Evolutionary conservation across 1,140 invertebrate genomes (phyloP).

Genomic region (Caenorhabditis remanei): DNA sequence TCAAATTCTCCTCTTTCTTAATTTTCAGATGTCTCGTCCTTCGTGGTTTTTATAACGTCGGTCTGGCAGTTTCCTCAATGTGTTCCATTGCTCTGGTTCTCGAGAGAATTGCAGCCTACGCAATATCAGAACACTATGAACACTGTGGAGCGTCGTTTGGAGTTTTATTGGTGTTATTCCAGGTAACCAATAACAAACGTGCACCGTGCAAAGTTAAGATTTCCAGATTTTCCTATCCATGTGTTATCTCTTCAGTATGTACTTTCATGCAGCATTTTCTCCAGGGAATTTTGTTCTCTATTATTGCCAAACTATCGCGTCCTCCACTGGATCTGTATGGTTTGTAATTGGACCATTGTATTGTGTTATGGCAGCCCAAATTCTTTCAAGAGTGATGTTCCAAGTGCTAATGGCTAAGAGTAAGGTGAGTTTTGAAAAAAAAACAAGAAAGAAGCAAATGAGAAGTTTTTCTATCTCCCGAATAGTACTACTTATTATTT

Average conservation of each 20-base stretch:
- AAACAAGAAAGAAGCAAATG: no score
- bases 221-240: neutral
- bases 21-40: neutral
- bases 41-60: neutral
- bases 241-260: neutral
- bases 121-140: neutral
- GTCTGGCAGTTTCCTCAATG: neutral
- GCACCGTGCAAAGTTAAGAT: neutral
- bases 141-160: neutral
- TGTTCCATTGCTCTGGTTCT: neutral
- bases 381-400: neutral
- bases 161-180: neutral
- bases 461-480: no score
- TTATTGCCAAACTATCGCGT: conserved; percentile 1
- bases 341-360: conserved; percentile 10
- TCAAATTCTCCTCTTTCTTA: neutral
- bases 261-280: neutral
- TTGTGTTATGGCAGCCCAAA: neutral
- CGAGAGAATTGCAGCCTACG: neutral
- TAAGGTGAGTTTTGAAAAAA: neutral
- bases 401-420: neutral
- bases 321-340: conserved; percentile 3
- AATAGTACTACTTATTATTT: neutral
- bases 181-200: neutral
- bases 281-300: neutral